A percentile compares a stretch with the other conserved stretches of the same genome.
phyloP scores from a whole-genome alignment of 2,888 invertebrate genomes.

The Diarsia brunnea region DNA sequence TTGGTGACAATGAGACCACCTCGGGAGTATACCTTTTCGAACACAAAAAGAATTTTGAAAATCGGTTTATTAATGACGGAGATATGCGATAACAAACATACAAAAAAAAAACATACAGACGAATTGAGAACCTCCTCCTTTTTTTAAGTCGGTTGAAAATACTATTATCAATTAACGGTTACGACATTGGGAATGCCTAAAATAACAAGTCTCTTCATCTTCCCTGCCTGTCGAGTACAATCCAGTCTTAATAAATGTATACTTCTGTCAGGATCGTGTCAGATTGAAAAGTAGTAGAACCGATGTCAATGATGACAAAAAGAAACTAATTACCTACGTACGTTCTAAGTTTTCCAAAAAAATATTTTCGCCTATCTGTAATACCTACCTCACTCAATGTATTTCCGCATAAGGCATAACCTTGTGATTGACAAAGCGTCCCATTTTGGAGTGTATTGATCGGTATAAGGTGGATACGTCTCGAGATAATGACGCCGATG shows the following conservation, averaged over 20 bases:
- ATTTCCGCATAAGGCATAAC: conserved; percentile 12
- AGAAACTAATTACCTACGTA: background rate
- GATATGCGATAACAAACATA: no score
- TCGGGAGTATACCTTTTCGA: no score
- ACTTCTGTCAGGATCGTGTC: conserved; percentile 11
- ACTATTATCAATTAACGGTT: no score
- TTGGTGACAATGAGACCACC: no score
- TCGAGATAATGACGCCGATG: conserved; percentile 36
- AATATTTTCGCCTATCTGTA: background rate
- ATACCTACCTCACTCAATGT: background rate
- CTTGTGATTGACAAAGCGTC: conserved; percentile 30
- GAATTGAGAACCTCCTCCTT: no score
- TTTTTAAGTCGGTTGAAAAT: no score
- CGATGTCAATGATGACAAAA: background rate
- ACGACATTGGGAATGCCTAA: background rate
- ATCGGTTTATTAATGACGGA: no score
- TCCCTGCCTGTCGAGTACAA: background rate
- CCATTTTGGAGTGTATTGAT: conserved; percentile 48
- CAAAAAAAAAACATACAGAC: no score
- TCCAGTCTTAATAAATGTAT: background rate
- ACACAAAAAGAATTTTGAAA: no score
- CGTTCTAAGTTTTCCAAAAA: background rate
- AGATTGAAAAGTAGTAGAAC: background rate
- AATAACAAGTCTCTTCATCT: background rate
- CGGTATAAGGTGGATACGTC: conserved; percentile 49